phyloP scores from a whole-genome alignment of 2,797 vertebrate species.

The Onychomys torridus region DNA sequence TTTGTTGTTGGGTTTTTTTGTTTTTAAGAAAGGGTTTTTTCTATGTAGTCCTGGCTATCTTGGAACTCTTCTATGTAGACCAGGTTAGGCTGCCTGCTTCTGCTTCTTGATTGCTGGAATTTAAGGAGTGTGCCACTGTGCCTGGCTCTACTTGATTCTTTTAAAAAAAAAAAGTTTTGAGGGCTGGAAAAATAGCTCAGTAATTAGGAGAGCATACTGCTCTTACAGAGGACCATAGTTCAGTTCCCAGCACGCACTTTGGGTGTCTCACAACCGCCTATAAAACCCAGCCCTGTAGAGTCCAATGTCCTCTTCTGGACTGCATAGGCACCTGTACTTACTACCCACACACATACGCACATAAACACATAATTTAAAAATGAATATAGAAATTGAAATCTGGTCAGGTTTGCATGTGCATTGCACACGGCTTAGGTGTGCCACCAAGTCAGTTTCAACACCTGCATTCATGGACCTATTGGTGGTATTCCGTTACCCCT shows the following conservation, averaged over 20 bases:
- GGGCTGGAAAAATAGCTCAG: not conserved
- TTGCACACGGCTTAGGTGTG: too few species aligned
- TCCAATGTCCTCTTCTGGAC: not conserved
- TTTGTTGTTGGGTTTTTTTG: not conserved
- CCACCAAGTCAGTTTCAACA: not conserved
- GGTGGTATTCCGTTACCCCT: rapidly evolving
- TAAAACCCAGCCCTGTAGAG: not conserved
- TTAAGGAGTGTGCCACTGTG: not conserved
- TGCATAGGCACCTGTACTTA: not conserved
- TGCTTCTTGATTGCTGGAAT: not conserved
- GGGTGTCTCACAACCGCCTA: not conserved
- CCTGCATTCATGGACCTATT: rapidly evolving
- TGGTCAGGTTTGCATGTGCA: not conserved
- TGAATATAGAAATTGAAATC: not conserved
- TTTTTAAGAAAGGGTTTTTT: not conserved
- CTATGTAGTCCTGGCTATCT: not conserved
- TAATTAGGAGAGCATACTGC: not conserved
- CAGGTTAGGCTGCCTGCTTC: not conserved
- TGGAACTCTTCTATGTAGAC: not conserved
- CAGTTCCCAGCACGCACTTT: not conserved
- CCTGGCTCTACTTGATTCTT: not conserved
- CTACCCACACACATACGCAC: not conserved
- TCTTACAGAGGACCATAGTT: not conserved
- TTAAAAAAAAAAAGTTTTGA: not conserved
- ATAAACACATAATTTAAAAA: not conserved